Evolutionary conservation across 2,113 vertebrate genomes (phyloP).

Genomic region (Zosterops hypoxanthus): DNA sequence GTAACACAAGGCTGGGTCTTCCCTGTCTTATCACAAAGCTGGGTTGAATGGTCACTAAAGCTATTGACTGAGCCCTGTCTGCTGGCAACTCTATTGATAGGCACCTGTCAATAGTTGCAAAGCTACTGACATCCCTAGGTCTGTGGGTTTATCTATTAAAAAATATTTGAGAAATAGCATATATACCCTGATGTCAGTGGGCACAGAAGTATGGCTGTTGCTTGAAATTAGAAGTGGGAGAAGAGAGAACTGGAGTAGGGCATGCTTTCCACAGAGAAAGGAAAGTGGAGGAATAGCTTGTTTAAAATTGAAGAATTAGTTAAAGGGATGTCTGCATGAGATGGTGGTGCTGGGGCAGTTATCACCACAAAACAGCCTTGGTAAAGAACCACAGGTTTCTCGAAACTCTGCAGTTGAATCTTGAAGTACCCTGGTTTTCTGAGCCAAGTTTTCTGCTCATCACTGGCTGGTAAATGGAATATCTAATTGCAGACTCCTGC

Average conservation of each 20-base stretch:
- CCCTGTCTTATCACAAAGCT: not conserved
- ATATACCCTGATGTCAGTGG: not conserved
- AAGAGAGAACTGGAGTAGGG: not conserved
- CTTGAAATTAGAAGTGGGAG: not conserved
- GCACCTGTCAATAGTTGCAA: constrained; percentile 12
- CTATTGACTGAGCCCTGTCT: constrained; percentile 22
- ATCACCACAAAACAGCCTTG: not conserved
- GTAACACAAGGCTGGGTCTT: not conserved
- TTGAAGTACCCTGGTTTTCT: not conserved
- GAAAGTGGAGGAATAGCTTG: not conserved
- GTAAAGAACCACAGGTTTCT: not conserved
- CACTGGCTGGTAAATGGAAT: not conserved
- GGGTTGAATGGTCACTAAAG: not conserved
- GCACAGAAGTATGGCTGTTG: not conserved
- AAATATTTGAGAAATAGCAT: not conserved
- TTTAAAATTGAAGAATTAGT: not conserved
- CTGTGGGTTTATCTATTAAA: not conserved
- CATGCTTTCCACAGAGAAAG: not conserved
- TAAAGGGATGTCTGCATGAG: not conserved
- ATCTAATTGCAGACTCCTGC: not conserved
- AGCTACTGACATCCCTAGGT: not conserved
- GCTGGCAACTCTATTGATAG: not conserved
- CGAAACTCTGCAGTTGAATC: not conserved
- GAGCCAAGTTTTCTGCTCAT: not conserved
- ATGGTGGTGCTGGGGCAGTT: not conserved